Percentiles rank a stretch among this genome's conserved stretches.
These are phyloP conservation scores for Eucera pruinosa DNA, from an alignment of 2,888 invertebrate genomes.

Conservation along the genomic window DNA sequence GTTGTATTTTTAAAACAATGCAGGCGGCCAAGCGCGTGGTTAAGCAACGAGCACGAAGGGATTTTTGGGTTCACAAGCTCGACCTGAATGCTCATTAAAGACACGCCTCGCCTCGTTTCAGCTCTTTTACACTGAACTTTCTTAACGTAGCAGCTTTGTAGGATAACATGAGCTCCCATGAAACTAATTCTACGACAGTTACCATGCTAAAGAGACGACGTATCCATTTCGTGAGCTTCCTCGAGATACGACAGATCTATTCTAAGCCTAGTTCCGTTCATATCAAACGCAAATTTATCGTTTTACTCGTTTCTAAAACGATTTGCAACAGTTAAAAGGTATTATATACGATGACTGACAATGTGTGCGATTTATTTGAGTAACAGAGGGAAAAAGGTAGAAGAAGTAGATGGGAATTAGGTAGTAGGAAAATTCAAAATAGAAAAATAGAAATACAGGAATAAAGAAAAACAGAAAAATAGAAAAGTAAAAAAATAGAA, in stretches of 20 bases:
- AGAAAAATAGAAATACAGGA: too few relatives aligned
- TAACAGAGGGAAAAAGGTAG: too few relatives aligned
- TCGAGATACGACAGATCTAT: background rate
- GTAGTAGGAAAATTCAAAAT: too few relatives aligned
- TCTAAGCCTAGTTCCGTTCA: background rate
- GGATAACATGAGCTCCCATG: conserved; percentile 20
- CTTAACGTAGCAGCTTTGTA: conserved; percentile 44
- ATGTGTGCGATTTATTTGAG: too few relatives aligned
- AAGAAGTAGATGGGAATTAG: too few relatives aligned
- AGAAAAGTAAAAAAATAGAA: too few relatives aligned
- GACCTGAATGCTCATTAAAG: conserved; percentile 73
- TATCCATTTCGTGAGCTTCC: conserved; percentile 1
- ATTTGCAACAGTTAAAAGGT: background rate
- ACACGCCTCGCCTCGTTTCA: conserved; percentile 73
- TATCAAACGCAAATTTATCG: background rate
- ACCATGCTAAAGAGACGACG: conserved; percentile 7
- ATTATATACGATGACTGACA: background rate
- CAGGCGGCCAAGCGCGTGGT: conserved; percentile 5
- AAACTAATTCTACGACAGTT: conserved; percentile 44
- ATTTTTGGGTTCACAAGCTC: conserved; percentile 42
- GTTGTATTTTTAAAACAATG: conserved; percentile 26
- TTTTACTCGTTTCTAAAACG: background rate
- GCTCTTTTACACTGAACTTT: conserved; percentile 64
- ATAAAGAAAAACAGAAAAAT: too few relatives aligned
- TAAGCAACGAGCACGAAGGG: conserved; percentile 51